Base-by-base conservation (phyloP, 2,113 vertebrate species). In the Hypanus sabinus region DNA sequence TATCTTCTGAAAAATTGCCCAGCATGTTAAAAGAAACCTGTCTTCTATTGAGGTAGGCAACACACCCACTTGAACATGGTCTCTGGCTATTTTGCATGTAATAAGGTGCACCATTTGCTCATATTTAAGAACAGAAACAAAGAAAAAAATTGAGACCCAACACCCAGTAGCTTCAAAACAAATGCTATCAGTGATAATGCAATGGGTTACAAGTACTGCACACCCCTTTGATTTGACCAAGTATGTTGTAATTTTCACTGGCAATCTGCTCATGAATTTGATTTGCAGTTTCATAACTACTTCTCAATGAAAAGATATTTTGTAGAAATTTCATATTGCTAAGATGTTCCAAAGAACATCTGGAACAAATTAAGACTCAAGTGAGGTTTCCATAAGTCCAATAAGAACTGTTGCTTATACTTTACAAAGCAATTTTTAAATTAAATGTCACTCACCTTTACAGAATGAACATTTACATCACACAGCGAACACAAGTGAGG, bases 401-500 rank as follows among this genome's bases (percentile, higher is more conserved):
- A 93, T 70, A 93, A 93, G 36, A 93, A 38, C 68, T 93, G 70
- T 27, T 75, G 68, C 38, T 93, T 93, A 93, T 90, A 90, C 85
- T 90, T 90, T 68, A 90, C 30, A 93, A 93, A 93, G 91, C 36
- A 93, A 93, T 93, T 93, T 93, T 93, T 71, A 93, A 93, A 93
- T 93, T 93, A 93, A 70, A 93, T 36, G 91, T 75, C 91, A 98
- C 97, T 98, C 97, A 97, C 97, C 97, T 98, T 97, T 97, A 97
- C 97, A 96, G 97, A 97, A 97, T 97, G 97, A 97, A 97, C 96
- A 96, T 96, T 96, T 96, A 98, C 96, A 97, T 98, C 97, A 97
- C 97, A 97, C 96, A 97, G 97, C 97, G 97, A 97, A 97, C 97
- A 98, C 96, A 97, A 96, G 97, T 98, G 97, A 96, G 97, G 97